Conservation (phyloP, 2,113 vertebrate genomes). For the Argyrosomus japonicus region DNA sequence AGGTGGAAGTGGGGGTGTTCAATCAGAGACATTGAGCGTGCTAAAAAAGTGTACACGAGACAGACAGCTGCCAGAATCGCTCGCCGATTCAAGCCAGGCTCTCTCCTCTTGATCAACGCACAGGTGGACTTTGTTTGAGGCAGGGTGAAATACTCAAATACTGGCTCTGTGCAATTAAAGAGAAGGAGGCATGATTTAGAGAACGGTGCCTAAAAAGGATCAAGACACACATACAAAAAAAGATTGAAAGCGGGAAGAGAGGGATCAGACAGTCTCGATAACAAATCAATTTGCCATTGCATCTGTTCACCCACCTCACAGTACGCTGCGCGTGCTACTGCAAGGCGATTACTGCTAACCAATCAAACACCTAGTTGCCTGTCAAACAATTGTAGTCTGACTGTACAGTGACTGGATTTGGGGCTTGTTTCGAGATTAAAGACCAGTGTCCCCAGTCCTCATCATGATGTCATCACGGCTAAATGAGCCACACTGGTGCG, state of each 20-base stretch:
- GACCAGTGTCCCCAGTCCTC: conserved; percentile 60
- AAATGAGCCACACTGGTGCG: conserved; percentile 67
- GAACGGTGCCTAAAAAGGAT: conserved; percentile 16
- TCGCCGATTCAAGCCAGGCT: conserved; percentile 1
- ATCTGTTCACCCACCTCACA: conserved; percentile 54
- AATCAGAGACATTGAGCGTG: conserved; percentile 21
- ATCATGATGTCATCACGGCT: conserved; percentile 74
- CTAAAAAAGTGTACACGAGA: conserved; percentile 38
- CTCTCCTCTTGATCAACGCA: conserved; percentile 27
- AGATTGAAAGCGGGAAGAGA: conserved; percentile 43
- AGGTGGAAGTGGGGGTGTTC: too few relatives aligned
- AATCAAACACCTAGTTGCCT: conserved; percentile 47
- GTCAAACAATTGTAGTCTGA: conserved; percentile 52
- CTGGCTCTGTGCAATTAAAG: background rate
- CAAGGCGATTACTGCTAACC: conserved; percentile 42
- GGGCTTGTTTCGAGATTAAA: conserved; percentile 41
- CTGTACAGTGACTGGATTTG: conserved; percentile 25
- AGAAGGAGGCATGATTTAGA: background rate
- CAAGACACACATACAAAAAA: background rate
- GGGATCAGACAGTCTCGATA: conserved; percentile 69
- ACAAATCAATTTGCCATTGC: conserved; percentile 74
- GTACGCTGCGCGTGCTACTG: conserved; percentile 28
- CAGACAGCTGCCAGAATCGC: conserved; percentile 35
- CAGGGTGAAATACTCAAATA: conserved; percentile 5
- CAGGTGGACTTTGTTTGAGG: conserved; percentile 73